Conservation (phyloP, 1,140 invertebrate species). For the Cardiocondyla obscurior region DNA sequence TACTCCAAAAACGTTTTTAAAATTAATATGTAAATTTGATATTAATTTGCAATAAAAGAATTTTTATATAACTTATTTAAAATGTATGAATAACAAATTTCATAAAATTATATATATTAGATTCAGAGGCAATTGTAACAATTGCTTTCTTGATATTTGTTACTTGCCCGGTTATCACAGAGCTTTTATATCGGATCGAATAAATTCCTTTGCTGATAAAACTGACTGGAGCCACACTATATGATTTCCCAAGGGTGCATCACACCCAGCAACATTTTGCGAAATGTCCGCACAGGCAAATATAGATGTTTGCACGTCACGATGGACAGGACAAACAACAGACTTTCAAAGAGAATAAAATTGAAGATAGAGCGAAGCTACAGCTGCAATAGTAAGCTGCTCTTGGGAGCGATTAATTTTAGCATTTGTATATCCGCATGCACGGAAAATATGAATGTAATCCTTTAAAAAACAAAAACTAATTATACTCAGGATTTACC, state of each 20-base stretch:
- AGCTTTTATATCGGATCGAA: conserved; percentile 64
- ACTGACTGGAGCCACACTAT: conserved; percentile 33
- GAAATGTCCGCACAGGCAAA: conserved; percentile 63
- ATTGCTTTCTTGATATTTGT: conserved; percentile 57
- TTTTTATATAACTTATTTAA: too few relatives aligned
- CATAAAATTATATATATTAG: too few relatives aligned
- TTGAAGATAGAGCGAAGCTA: neutral
- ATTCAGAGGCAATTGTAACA: conserved; percentile 14
- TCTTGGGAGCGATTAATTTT: conserved; percentile 39
- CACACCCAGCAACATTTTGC: conserved; percentile 57
- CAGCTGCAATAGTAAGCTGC: neutral
- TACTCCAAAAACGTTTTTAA: too few relatives aligned
- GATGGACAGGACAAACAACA: conserved; percentile 44
- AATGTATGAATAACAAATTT: too few relatives aligned
- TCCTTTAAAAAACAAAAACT: neutral
- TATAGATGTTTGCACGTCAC: conserved; percentile 50
- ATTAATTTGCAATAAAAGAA: neutral
- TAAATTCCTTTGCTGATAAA: conserved; percentile 59
- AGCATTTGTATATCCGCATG: neutral
- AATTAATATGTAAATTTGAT: neutral
- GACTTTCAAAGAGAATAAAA: conserved; percentile 8
- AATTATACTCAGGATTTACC: neutral
- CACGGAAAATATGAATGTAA: neutral
- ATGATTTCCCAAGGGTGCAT: conserved; percentile 66
- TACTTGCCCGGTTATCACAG: conserved; percentile 51